Evolutionary conservation across 2,888 invertebrate species (phyloP).

Genomic region (Ellobium chinense): DNA sequence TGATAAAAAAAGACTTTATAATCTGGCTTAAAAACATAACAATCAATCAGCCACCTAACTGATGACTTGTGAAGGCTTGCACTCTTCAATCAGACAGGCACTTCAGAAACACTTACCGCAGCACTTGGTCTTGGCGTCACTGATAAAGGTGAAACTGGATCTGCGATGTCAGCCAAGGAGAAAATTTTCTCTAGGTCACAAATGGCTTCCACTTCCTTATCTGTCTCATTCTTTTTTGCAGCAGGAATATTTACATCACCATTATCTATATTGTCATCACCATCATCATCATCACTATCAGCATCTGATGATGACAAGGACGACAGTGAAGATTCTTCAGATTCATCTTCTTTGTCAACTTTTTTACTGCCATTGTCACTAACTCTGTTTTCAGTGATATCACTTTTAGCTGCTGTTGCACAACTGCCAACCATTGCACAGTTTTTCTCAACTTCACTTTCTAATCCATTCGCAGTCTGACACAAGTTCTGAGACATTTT

Average conservation of each 20-base stretch:
- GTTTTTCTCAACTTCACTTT: too few relatives aligned
- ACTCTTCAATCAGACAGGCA: too few relatives aligned
- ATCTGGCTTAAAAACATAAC: too few relatives aligned
- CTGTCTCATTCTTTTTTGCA: not conserved
- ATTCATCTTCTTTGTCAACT: not conserved
- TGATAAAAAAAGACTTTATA: too few relatives aligned
- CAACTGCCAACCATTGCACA: too few relatives aligned
- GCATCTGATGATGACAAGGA: conserved; percentile 16
- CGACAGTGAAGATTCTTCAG: not conserved
- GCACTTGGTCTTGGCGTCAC: not conserved
- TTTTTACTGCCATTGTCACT: too few relatives aligned
- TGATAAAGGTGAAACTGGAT: conserved; percentile 9
- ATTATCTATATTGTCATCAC: not conserved
- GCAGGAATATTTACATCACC: not conserved
- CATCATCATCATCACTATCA: not conserved
- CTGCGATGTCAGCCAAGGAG: not conserved
- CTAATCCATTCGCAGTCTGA: too few relatives aligned
- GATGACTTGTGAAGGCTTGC: too few relatives aligned
- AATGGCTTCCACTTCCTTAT: not conserved
- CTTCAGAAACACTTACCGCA: not conserved
- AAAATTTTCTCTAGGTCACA: not conserved
- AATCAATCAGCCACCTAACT: too few relatives aligned
- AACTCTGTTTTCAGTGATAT: too few relatives aligned
- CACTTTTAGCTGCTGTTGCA: too few relatives aligned
- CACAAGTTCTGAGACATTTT: too few relatives aligned